Percentiles rank a stretch among this genome's conserved stretches.
phyloP scores from a whole-genome alignment of 2,888 invertebrate genomes.

The Mimumesa dahlbomi region DNA sequence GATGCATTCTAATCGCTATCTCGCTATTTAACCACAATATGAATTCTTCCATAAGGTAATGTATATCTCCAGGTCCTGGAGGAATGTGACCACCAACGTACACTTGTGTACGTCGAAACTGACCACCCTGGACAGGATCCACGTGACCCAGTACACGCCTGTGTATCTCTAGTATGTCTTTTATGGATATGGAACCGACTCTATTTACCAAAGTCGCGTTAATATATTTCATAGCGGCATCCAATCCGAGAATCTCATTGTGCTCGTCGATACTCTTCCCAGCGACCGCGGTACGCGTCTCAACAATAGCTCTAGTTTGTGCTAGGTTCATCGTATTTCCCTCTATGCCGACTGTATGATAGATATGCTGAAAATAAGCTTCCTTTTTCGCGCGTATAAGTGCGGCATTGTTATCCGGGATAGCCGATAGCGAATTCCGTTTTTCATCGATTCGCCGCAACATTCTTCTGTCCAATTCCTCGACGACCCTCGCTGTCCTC shows the following conservation, averaged over 20 bases:
- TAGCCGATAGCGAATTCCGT: constrained; percentile 89
- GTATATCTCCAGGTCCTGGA: constrained; percentile 91
- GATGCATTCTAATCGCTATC: constrained; percentile 91
- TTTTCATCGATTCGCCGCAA: constrained; percentile 91
- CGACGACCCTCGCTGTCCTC: constrained; percentile 93
- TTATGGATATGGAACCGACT: constrained; percentile 88
- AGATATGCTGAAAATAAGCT: constrained; percentile 97
- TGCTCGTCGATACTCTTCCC: constrained; percentile 98
- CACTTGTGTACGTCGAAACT: constrained; percentile 93
- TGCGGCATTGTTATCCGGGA: constrained; percentile 90
- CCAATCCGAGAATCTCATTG: constrained; percentile 97
- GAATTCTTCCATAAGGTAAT: constrained; percentile 91
- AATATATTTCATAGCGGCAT: constrained; percentile 96
- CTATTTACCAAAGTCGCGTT: constrained; percentile 90
- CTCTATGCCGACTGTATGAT: constrained; percentile 98
- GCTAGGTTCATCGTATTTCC: constrained; percentile 97
- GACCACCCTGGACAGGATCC: constrained; percentile 95
- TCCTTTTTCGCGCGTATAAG: constrained; percentile 94
- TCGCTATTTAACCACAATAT: constrained; percentile 96
- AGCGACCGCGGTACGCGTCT: constrained; percentile 92
- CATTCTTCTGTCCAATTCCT: constrained; percentile 90
- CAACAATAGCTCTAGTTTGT: constrained; percentile 94
- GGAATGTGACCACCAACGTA: constrained; percentile 98
- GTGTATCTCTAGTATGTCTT: constrained; percentile 96
- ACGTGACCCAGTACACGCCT: constrained; percentile 95